Base-by-base conservation (phyloP, 2,113 vertebrate genomes). In the Thoracochromis brauschi region DNA sequence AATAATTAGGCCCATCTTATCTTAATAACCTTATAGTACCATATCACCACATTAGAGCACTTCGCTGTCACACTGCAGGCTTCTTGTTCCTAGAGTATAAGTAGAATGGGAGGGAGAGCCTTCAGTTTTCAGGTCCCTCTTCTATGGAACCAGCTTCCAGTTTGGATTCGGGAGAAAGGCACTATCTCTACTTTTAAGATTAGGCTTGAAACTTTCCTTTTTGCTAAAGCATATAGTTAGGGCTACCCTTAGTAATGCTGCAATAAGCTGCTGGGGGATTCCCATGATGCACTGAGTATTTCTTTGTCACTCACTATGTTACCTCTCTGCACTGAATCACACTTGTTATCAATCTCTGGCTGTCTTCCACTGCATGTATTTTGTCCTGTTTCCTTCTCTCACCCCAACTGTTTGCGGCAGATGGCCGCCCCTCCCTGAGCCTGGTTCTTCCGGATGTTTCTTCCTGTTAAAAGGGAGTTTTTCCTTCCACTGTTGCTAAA, bases 111-210 rank as follows among this genome's bases (percentile, higher is more conserved):
- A 31, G 14, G 57, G 2, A 31, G 5, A 31, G 26, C 57, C 57
- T 58, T 58, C 26, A 58, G 55, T 58, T 58, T 58, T 29, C 26
- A 58, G 24, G 55, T 0, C 24, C 24, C 55, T 58, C 55, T 2
- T 58, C 13, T 58, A 0, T 58, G 55, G 0, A 58, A 58, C 55
- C 55, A 58, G 24, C 24, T 58, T 29, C 55, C 24, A 29, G 55
- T 58, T 58, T 58, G 55, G 55, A 29, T 58, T 58, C 3, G 1
- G 5, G 26, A 58, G 13, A 1, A 0, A 58, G 8, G 0, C 55
- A 17, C 55, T 58, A 58, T 58, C 26, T 58, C 55, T 17, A 58
- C 55, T 58, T 31, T 2, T 31, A 58, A 9, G 8, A 58, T 31
- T 58, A 9, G 8, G 55, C 26, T 58, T 58, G 5, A 17, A 58